Conservation (phyloP, 2,888 invertebrate genomes). For the Eulithis testata region DNA sequence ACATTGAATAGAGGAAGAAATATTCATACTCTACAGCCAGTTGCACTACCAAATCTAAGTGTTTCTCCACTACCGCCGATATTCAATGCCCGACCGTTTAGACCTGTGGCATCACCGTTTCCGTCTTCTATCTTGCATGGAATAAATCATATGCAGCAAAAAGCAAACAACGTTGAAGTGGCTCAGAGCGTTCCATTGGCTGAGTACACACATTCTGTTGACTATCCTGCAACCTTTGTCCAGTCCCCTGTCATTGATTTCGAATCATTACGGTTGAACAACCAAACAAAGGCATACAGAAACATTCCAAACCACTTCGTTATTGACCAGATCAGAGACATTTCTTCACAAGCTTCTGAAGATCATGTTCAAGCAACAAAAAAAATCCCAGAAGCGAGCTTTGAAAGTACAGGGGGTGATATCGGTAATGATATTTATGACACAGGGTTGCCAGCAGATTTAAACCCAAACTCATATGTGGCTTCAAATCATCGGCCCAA, state of each 20-base stretch:
- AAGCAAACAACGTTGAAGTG: conserved; percentile 77
- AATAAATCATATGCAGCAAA: conserved; percentile 63
- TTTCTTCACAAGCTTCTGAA: conserved; percentile 81
- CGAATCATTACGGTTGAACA: conserved; percentile 61
- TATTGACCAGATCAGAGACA: conserved; percentile 75
- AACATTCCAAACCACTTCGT: conserved; percentile 71
- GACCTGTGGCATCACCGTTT: conserved; percentile 59
- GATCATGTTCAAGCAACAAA: conserved; percentile 75
- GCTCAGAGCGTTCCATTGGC: conserved; percentile 87
- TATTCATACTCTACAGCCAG: conserved; percentile 81
- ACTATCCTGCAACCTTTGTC: conserved; percentile 89
- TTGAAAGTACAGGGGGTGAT: conserved; percentile 73
- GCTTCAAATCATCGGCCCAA: conserved; percentile 63
- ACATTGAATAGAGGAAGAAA: conserved; percentile 74
- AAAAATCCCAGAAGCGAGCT: conserved; percentile 70
- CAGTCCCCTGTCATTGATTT: conserved; percentile 89
- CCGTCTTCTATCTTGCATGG: conserved; percentile 59
- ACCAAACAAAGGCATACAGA: conserved; percentile 72
- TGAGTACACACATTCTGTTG: conserved; percentile 88
- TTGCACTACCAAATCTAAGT: conserved; percentile 87
- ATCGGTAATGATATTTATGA: conserved; percentile 70
- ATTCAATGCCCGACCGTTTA: conserved; percentile 86
- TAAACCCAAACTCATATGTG: conserved; percentile 53
- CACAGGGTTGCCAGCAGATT: conserved; percentile 56
- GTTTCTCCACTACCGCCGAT: conserved; percentile 86